A percentile compares a stretch with the other conserved stretches of the same genome.
Evolutionary conservation across 2,113 vertebrate species (phyloP).

Genomic region (Mobula birostris): DNA sequence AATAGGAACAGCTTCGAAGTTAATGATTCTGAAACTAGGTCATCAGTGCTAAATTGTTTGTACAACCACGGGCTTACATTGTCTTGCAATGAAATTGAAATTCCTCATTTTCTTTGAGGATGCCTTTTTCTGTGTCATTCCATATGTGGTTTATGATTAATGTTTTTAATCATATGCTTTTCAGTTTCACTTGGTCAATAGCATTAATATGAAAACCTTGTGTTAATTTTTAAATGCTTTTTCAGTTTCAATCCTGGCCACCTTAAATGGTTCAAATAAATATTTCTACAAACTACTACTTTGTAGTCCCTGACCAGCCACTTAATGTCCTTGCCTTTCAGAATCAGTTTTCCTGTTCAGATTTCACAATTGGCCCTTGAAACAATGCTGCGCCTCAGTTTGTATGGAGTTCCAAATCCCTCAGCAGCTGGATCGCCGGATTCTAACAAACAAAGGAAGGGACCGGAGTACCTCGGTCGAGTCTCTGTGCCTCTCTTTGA

Average conservation of each 20-base stretch:
- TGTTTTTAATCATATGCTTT: no score
- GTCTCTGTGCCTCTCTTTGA: slow-evolving; percentile 87
- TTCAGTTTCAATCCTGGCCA: neutral
- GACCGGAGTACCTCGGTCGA: slow-evolving; percentile 81
- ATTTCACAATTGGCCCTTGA: slow-evolving; percentile 88
- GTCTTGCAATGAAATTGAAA: neutral
- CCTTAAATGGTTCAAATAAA: neutral
- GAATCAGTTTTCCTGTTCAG: slow-evolving; percentile 90
- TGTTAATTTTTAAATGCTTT: neutral
- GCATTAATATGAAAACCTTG: neutral
- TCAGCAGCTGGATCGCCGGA: slow-evolving; percentile 82
- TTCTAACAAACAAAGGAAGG: slow-evolving; percentile 87
- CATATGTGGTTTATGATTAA: no score
- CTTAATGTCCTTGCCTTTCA: slow-evolving; percentile 49
- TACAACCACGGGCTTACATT: neutral
- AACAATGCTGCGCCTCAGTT: slow-evolving; percentile 74
- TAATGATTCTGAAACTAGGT: neutral
- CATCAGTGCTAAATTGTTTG: neutral
- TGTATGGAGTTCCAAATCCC: slow-evolving; percentile 85
- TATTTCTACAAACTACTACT: neutral
- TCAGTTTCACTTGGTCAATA: neutral
- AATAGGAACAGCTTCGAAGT: neutral
- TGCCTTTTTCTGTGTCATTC: neutral
- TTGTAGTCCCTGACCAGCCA: neutral
- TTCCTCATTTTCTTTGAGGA: neutral